Conservation (phyloP, 2,113 vertebrate species). For the Phodopus roborovskii region DNA sequence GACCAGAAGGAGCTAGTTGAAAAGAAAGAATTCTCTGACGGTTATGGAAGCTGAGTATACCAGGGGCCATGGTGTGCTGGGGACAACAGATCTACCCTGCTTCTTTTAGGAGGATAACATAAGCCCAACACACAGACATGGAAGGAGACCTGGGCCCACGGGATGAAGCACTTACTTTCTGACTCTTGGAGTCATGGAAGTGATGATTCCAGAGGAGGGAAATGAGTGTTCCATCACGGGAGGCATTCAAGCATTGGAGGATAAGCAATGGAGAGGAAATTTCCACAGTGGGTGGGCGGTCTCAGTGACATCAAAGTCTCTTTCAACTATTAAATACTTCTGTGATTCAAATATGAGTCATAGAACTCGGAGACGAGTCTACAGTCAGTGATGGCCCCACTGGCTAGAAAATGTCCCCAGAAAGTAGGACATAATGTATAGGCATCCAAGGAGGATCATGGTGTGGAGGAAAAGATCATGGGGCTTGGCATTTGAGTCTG, state of each 20-base stretch:
- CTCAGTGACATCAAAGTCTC: constrained; percentile 75
- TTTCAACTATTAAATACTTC: constrained; percentile 70
- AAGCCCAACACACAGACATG: background rate
- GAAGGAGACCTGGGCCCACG: background rate
- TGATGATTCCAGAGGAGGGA: constrained; percentile 14
- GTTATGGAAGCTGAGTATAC: background rate
- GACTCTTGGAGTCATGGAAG: background rate
- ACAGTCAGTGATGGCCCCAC: constrained; percentile 61
- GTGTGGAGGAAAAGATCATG: background rate
- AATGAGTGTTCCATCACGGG: constrained; percentile 25
- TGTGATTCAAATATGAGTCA: constrained; percentile 81
- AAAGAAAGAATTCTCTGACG: constrained; percentile 24
- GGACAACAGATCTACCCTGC: background rate
- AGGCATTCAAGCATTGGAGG: constrained; percentile 55
- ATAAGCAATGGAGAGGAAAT: constrained; percentile 70
- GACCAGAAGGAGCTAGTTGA: background rate
- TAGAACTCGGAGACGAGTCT: constrained; percentile 71
- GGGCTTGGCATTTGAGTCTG: background rate
- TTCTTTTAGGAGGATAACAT: background rate
- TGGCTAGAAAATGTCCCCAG: constrained; percentile 42
- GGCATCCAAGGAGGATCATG: background rate
- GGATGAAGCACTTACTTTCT: constrained; percentile 29
- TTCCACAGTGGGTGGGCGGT: constrained; percentile 77
- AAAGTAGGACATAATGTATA: constrained; percentile 66
- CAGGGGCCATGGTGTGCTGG: background rate